Evolutionary conservation across 2,888 invertebrate species (phyloP), one percentile per base, ranked within the genome.

Genomic region (Acleris literana): DNA sequence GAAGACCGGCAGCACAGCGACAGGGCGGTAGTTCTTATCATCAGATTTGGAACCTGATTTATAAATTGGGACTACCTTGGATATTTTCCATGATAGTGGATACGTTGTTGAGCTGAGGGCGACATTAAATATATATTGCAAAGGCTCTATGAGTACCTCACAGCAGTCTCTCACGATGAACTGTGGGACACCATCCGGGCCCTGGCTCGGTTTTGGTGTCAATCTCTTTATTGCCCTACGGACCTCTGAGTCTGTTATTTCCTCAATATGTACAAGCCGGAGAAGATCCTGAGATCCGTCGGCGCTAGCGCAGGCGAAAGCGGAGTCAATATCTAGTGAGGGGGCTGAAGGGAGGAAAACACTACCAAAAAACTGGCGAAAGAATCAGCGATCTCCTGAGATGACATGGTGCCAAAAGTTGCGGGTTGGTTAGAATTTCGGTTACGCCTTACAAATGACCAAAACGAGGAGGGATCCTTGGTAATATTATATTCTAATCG

Each of bases 191-290:
- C 16, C 43, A 25, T 57, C 46, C 1, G 57, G 57, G 25, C 46
- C 46, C 25, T 46, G 57, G 3, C 46, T 57, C 2, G 20, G 22
- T 5, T 57, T 57, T 16, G 57, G 57, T 9, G 57, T n/a, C 20
- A 57, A 16, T 13, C 57, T 46, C 2, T 46, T 57, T 25, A 57
- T 57, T 2, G 57, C 57, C 17, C 22, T 46, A 6, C 29, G 46
- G 5, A 57, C 18, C 2, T 25, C 52, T 5, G 22, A 22, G 22
- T 52, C 52, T 5, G 5, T 52, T 9, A 52, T 25, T 5, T 16
- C 11, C 5, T 52, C 52, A 5, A 52, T 13, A 16, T 22, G 3
- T 3, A 52, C 52, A 16, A 22, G 25, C 3, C 1, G 13, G 16
- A 25, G 52, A 25, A 22, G 3, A n/a, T 22, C 29, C 5, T 29